phyloP scores from a whole-genome alignment of 2,888 invertebrate species.

The Polydrusus cervinus region DNA sequence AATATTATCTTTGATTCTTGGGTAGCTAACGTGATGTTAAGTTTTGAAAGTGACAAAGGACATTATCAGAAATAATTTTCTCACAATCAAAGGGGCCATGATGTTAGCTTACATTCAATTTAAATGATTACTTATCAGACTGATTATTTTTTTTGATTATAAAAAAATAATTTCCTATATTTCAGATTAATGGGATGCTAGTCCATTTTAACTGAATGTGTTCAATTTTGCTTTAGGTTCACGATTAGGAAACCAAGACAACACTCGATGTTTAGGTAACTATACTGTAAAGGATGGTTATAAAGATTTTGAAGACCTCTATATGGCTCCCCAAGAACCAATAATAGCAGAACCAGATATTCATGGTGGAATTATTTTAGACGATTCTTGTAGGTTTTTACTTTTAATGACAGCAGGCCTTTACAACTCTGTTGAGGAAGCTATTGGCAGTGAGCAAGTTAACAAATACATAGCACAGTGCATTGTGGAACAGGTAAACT shows the following conservation, averaged over 20 bases:
- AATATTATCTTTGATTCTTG: too few species aligned
- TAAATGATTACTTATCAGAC: too few species aligned
- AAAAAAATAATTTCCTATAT: too few species aligned
- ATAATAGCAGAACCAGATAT: conserved; percentile 90
- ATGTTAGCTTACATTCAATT: too few species aligned
- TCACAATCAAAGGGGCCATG: too few species aligned
- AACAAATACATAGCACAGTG: conserved; percentile 87
- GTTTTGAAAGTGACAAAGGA: too few species aligned
- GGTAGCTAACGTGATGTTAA: too few species aligned
- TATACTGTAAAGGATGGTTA: conserved; percentile 90
- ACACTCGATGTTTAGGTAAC: conserved; percentile 91
- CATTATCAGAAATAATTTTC: too few species aligned
- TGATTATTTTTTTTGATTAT: too few species aligned
- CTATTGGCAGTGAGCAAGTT: conserved; percentile 84
- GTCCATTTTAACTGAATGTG: too few species aligned
- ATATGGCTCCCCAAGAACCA: conserved; percentile 82
- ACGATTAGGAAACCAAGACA: conserved; percentile 85
- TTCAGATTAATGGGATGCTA: too few species aligned
- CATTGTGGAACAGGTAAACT: conserved; percentile 81
- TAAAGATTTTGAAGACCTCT: conserved; percentile 85
- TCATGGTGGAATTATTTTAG: conserved; percentile 85
- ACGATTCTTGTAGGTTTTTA: conserved; percentile 87
- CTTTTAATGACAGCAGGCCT: conserved; percentile 90
- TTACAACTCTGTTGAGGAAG: conserved; percentile 88
- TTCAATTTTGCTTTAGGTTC: conserved; percentile 76